Conservation (phyloP, 2,797 vertebrate genomes). For the Siniperca undulata region DNA sequence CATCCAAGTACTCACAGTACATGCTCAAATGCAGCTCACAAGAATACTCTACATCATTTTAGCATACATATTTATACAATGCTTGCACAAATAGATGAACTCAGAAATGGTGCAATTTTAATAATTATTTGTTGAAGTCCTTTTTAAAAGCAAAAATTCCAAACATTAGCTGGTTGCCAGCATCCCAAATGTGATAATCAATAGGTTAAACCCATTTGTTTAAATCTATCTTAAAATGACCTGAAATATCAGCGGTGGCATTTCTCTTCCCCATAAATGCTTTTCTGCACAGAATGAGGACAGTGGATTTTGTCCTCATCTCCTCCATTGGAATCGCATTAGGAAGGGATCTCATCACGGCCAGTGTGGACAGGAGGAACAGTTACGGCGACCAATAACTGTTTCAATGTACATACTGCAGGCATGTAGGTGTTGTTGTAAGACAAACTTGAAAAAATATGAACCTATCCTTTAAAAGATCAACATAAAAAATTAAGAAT, state of each 20-base stretch:
- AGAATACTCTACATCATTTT: neutral
- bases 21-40: conserved; percentile 13
- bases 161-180: neutral
- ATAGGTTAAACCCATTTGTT: neutral
- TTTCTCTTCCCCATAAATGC: neutral
- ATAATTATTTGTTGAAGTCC: neutral
- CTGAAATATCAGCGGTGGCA: neutral
- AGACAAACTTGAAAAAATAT: no score
- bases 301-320: neutral
- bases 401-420: neutral
- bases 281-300: neutral
- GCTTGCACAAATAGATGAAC: neutral
- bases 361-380: neutral
- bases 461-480: no score
- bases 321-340: neutral
- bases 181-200: neutral
- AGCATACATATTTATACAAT: neutral
- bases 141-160: neutral
- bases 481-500: no score
- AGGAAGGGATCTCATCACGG: neutral
- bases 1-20: neutral
- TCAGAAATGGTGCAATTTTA: neutral
- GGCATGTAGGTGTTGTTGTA: no score
- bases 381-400: neutral
- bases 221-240: neutral